Evolutionary conservation across 2,888 invertebrate genomes (phyloP).

Genomic region (Chloromyia formosa): DNA sequence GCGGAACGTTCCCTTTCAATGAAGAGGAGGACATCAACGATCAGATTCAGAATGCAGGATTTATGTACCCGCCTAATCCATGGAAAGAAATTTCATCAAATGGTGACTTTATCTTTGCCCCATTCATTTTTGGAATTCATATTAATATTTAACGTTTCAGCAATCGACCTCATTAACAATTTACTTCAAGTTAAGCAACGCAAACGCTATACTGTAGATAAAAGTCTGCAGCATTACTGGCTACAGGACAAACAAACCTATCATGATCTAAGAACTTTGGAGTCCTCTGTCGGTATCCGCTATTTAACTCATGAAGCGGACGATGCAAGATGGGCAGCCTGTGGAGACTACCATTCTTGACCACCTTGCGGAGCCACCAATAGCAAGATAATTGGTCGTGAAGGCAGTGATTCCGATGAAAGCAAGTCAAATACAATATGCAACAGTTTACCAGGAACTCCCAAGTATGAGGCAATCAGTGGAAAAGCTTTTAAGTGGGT

Average conservation of each 20-base stretch:
- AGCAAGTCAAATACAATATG: conserved; percentile 54
- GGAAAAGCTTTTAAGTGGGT: conserved; percentile 64
- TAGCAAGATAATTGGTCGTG: conserved; percentile 53
- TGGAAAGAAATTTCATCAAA: conserved; percentile 96
- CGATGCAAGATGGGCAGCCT: conserved; percentile 83
- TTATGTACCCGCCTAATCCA: conserved; percentile 98
- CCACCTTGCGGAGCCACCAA: conserved; percentile 62
- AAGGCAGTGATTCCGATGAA: conserved; percentile 50
- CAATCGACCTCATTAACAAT: conserved; percentile 97
- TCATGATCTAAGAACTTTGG: conserved; percentile 90
- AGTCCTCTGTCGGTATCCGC: conserved; percentile 78
- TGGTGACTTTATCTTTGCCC: conserved; percentile 74
- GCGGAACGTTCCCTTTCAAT: conserved; percentile 99
- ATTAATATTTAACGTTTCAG: conserved; percentile 66
- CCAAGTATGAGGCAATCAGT: conserved; percentile 62
- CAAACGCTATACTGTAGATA: conserved; percentile 95
- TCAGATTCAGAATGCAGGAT: conserved; percentile 99
- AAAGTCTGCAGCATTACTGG: conserved; percentile 94
- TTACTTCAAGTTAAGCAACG: conserved; percentile 96
- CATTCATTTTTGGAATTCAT: not conserved
- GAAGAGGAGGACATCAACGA: conserved; percentile 99
- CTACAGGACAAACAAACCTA: conserved; percentile 96
- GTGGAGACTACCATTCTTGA: conserved; percentile 61
- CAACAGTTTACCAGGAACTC: conserved; percentile 58
- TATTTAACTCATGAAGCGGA: conserved; percentile 93